These are phyloP conservation scores for Tyto alba DNA, from an alignment of 2,113 vertebrate genomes.

Conservation along the genomic window DNA sequence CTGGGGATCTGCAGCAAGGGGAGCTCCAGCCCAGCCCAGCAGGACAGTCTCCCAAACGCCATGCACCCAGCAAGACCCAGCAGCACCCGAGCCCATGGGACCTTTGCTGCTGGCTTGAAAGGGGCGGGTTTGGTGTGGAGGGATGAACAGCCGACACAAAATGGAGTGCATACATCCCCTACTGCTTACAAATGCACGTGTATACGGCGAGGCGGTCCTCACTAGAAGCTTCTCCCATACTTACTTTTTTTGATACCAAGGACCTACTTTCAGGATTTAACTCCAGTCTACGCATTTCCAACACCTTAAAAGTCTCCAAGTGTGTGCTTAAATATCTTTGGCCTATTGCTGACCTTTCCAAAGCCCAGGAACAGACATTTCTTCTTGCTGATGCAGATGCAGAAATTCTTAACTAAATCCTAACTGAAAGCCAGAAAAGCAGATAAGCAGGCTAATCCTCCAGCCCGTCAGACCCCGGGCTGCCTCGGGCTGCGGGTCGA, in stretches of 20 bases:
- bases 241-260: background rate
- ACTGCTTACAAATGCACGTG: background rate
- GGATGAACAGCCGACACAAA: background rate
- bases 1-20: background rate
- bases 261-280: background rate
- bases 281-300: background rate
- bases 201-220: background rate
- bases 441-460: constrained; percentile 61
- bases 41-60: background rate
- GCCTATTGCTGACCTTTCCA: constrained; percentile 8
- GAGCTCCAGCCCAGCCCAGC: background rate
- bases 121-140: background rate
- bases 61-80: background rate
- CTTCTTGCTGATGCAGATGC: constrained; percentile 48
- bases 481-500: constrained; percentile 3
- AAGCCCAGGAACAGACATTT: background rate
- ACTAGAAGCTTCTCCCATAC: background rate
- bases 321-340: constrained; percentile 34
- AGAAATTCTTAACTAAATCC: constrained; percentile 58
- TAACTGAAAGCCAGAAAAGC: constrained; percentile 21
- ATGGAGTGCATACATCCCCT: background rate
- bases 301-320: constrained; percentile 17
- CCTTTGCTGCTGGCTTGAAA: background rate
- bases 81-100: fast-evolving
- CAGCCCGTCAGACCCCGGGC: background rate